Evolutionary conservation across 1,140 invertebrate species (phyloP).

Genomic region (Lasaia peninsularis): DNA sequence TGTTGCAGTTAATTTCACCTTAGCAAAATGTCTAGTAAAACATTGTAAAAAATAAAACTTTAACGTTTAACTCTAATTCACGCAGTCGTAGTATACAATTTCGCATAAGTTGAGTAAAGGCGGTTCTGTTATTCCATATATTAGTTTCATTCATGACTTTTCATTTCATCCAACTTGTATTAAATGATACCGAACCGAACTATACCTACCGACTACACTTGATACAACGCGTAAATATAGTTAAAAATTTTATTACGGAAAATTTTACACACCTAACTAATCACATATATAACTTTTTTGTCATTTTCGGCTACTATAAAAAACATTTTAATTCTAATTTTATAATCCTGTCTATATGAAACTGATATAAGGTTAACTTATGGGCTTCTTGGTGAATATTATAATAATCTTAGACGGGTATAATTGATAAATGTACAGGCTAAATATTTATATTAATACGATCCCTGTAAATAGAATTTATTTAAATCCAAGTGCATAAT

Average conservation of each 20-base stretch:
- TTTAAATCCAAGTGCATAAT: neutral
- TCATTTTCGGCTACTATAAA: no score
- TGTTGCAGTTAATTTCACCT: neutral
- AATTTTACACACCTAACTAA: no score
- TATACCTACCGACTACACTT: no score
- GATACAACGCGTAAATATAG: no score
- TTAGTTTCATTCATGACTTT: neutral
- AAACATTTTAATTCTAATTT: no score
- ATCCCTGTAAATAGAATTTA: neutral
- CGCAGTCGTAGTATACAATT: slow-evolving; percentile 1
- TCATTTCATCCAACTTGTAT: neutral
- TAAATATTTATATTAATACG: neutral
- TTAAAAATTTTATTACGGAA: no score
- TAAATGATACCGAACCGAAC: no score
- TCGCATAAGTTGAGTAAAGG: neutral
- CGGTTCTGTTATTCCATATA: neutral
- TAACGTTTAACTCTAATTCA: neutral
- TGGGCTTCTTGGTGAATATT: neutral
- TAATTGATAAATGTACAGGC: neutral
- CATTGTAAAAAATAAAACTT: neutral
- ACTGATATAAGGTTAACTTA: neutral
- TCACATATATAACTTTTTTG: no score
- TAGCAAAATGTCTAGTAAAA: neutral
- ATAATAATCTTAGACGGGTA: neutral
- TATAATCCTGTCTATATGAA: no score